Conservation (phyloP, 1,140 invertebrate genomes). For the Lepidurus apus region DNA sequence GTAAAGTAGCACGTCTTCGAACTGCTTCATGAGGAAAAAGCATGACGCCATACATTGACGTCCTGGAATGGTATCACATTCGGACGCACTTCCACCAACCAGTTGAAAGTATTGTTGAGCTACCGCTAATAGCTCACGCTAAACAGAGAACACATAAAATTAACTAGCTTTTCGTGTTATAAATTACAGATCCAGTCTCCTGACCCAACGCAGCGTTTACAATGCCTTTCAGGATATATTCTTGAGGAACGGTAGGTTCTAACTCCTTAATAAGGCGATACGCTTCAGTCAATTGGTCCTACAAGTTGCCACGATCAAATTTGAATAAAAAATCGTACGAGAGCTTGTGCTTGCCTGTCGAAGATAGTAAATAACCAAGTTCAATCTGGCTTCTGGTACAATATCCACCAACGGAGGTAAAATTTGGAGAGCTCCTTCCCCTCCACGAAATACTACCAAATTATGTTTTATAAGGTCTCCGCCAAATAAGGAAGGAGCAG, state of each 20-base stretch:
- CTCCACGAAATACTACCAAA: constrained; percentile 88
- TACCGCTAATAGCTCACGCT: constrained; percentile 88
- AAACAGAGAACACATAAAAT: constrained; percentile 40
- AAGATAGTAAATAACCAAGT: constrained; percentile 92
- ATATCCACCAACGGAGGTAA: constrained; percentile 88
- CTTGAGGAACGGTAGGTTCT: constrained; percentile 86
- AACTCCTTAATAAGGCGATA: constrained; percentile 85
- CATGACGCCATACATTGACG: constrained; percentile 40
- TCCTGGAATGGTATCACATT: constrained; percentile 68
- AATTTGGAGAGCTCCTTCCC: constrained; percentile 86
- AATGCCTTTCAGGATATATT: constrained; percentile 95
- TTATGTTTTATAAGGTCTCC: constrained; percentile 89
- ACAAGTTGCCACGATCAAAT: constrained; percentile 24
- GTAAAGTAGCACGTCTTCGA: constrained; percentile 76
- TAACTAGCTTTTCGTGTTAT: constrained; percentile 19
- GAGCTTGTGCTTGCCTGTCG: constrained; percentile 58
- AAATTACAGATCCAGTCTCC: constrained; percentile 73
- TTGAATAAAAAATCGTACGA: background rate
- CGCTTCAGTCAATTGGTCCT: constrained; percentile 81
- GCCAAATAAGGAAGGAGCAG: constrained; percentile 10
- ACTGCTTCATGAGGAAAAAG: constrained; percentile 36
- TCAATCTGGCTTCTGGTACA: constrained; percentile 91
- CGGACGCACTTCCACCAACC: constrained; percentile 89
- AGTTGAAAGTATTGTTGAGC: constrained; percentile 95
- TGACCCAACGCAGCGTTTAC: constrained; percentile 91